Evolutionary conservation across 2,797 vertebrate species (phyloP).

Genomic region (Holocentrus rufus): DNA sequence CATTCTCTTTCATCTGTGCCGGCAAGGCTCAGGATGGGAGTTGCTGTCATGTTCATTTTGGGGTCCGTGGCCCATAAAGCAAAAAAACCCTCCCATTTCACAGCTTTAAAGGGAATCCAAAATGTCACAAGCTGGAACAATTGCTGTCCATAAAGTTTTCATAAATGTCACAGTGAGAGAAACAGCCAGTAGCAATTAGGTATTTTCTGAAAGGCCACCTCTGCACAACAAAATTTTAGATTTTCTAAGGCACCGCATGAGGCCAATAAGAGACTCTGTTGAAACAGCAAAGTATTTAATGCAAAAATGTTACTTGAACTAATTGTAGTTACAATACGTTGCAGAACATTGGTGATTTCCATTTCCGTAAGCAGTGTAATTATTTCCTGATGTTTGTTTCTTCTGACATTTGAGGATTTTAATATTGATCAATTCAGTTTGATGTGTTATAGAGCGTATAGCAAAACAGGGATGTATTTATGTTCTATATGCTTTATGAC

Average conservation of each 20-base stretch:
- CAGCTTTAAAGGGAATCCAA: constrained; percentile 75
- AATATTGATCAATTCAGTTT: neutral
- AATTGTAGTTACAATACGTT: too few species aligned
- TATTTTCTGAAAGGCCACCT: constrained; percentile 64
- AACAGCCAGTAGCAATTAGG: constrained; percentile 66
- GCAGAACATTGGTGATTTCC: constrained; percentile 10
- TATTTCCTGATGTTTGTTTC: neutral
- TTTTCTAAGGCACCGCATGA: constrained; percentile 12
- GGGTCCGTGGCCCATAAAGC: constrained; percentile 50
- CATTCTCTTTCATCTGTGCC: constrained; percentile 78
- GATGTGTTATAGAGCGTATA: neutral
- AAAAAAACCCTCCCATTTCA: constrained; percentile 51
- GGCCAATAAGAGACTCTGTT: neutral
- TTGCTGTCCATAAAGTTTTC: constrained; percentile 77
- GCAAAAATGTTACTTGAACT: neutral
- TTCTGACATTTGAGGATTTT: neutral
- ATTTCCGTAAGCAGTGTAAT: constrained; percentile 1
- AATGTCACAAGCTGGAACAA: constrained; percentile 76
- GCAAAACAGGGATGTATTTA: neutral
- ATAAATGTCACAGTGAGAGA: constrained; percentile 76
- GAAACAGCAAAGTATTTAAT: neutral
- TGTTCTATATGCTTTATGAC: neutral
- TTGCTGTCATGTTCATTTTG: constrained; percentile 54
- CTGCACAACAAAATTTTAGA: constrained; percentile 33
- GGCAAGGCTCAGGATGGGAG: constrained; percentile 66